A percentile compares a stretch with the other conserved stretches of the same genome.
These are phyloP conservation scores for Hafferia zeledoni DNA, from an alignment of 2,797 vertebrate species.

Conservation along the genomic window DNA sequence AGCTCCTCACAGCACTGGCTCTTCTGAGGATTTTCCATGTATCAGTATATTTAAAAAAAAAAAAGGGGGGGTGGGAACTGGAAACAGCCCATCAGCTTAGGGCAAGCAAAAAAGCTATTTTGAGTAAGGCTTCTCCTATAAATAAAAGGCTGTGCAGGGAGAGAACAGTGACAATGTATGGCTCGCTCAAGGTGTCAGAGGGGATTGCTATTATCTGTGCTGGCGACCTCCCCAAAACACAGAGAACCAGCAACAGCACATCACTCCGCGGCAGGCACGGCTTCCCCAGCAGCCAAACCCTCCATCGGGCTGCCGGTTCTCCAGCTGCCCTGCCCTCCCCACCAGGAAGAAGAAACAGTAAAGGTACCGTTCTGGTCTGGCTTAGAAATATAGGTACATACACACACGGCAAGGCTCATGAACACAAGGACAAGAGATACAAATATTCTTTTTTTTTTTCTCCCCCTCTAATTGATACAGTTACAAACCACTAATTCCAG, in stretches of 20 bases:
- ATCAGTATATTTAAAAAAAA: not conserved
- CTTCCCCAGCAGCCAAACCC: not conserved
- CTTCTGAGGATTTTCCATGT: not conserved
- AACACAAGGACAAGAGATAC: not conserved
- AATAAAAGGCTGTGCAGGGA: slow-evolving; percentile 13
- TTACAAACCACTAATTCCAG: slow-evolving; percentile 12
- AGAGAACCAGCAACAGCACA: not conserved
- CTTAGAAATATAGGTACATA: not conserved
- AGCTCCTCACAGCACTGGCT: not conserved
- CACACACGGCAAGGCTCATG: not conserved
- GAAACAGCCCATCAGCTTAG: not conserved
- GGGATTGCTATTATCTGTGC: not conserved
- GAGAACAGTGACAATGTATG: not conserved
- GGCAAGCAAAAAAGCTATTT: slow-evolving; percentile 20
- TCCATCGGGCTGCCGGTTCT: not conserved
- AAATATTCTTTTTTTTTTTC: not conserved
- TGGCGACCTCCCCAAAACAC: not conserved
- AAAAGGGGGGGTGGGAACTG: not conserved
- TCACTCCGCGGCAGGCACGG: fast-evolving
- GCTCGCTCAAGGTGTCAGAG: not conserved
- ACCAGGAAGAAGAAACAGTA: not conserved
- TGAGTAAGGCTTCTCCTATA: slow-evolving; percentile 19
- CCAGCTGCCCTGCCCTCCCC: not conserved
- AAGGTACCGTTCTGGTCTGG: not conserved
- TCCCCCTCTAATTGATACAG: not conserved